These are phyloP conservation scores for Vulpes vulpes DNA, from an alignment of 2,113 vertebrate species.

Conservation along the genomic window DNA sequence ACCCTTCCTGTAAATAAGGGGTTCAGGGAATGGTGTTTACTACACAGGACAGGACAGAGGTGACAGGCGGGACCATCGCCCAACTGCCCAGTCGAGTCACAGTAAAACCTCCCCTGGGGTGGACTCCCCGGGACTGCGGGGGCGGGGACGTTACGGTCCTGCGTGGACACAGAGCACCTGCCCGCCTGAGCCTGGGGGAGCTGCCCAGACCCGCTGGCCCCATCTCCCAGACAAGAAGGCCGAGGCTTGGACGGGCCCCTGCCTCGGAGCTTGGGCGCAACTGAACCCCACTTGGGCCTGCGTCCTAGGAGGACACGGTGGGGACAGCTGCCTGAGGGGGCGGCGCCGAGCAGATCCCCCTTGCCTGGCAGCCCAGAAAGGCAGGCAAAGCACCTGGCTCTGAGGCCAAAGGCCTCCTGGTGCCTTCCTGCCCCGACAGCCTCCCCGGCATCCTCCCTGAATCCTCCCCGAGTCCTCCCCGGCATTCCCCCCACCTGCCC, in stretches of 20 bases:
- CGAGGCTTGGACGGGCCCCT: fast-evolving
- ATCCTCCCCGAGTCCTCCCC: too few relatives aligned
- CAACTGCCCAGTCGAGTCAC: constrained; percentile 79
- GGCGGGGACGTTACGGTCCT: constrained; percentile 61
- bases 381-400: background rate
- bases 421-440: background rate
- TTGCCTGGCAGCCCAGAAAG: background rate
- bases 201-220: background rate
- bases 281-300: fast-evolving
- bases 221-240: background rate
- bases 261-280: background rate
- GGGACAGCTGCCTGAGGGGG: fast-evolving
- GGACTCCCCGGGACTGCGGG: constrained; percentile 73
- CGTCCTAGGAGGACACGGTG: background rate
- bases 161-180: background rate
- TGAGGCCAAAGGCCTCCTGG: background rate
- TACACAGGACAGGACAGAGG: constrained; percentile 84
- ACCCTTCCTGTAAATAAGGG: constrained; percentile 74
- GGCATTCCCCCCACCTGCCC: constrained; percentile 36
- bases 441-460: background rate
- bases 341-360: fast-evolving
- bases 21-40: constrained; percentile 81
- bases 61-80: constrained; percentile 81
- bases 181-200: background rate
- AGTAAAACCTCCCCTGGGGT: constrained; percentile 77